These are phyloP conservation scores for Perdita meconis DNA, from an alignment of 2,888 invertebrate species.

Conservation along the genomic window DNA sequence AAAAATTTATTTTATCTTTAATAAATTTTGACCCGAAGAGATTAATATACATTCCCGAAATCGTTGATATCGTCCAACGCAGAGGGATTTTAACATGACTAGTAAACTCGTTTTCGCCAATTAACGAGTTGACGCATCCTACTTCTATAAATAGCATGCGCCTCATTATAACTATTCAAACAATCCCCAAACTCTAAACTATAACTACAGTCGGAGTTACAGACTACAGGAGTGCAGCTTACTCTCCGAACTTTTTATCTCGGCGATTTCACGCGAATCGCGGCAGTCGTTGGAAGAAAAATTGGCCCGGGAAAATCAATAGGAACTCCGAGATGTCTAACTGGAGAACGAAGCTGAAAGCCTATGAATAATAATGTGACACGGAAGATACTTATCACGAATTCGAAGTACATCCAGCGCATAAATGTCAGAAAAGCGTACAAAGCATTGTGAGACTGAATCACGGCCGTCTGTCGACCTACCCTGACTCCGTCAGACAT, in stretches of 20 bases:
- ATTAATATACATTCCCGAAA: too few species aligned
- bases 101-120: too few species aligned
- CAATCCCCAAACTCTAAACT: too few species aligned
- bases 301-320: conserved; percentile 52
- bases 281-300: conserved; percentile 30
- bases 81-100: too few species aligned
- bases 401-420: conserved; percentile 52
- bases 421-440: conserved; percentile 53
- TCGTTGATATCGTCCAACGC: too few species aligned
- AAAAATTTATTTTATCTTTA: too few species aligned
- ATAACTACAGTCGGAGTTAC: not conserved
- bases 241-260: not conserved
- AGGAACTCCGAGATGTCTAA: conserved; percentile 33
- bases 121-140: too few species aligned
- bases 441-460: conserved; percentile 35
- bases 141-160: too few species aligned
- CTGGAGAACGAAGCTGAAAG: conserved; percentile 47
- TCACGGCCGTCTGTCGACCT: conserved; percentile 1
- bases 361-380: conserved; percentile 68
- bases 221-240: not conserved
- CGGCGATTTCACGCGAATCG: conserved; percentile 15
- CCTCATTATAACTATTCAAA: too few species aligned
- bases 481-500: conserved; percentile 10
- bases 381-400: conserved; percentile 55
- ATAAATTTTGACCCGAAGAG: too few species aligned